Evolutionary conservation across 2,113 vertebrate genomes (phyloP), one percentile per base, ranked within the genome.

Genomic region (Plestiodon gilberti): DNA sequence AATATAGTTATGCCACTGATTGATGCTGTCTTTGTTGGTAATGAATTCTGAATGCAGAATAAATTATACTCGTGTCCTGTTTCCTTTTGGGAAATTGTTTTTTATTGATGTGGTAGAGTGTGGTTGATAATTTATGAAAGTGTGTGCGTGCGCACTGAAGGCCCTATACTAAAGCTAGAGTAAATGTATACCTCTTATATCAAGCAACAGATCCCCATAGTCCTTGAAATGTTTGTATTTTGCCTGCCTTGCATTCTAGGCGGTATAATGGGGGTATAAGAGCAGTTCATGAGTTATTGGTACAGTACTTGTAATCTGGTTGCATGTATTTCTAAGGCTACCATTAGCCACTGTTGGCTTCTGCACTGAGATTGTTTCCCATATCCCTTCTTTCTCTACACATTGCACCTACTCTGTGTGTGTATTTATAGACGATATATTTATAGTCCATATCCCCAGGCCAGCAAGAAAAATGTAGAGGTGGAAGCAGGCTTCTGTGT

Each of bases 171-270:
- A 1, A 64, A 67, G 2, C 33, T 78, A 77, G 80, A n/a, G 30
- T 64, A 65, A 78, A 71, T 14, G 17, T 8, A 0, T 67, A 28
- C 30, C 20, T 87, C 69, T 73, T 43, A 25, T 18, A 83, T 67
- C 81, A 87, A 88, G 67, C 25, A 73, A 30, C 67, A 93, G 82
- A 85, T 76, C 15, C 64, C 25, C 20, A 76, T 48, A 40, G 82
- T 25, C 4, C 0, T 0, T 65, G 30, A n/a, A 76, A 38, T 40
- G 2, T n/a, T 0, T 80, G 17, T 71, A 2, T 83, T 89, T 22
- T 85, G 3, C 18, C 71, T 62, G 10, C 18, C 81, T 2, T 78
- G 81, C 82, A 48, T 48, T 5, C 8, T 48, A 48, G 8, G 43
- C 43, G 43, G 43, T 48, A 48, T 48, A 48, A 48, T 48, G 8